Percentiles rank a stretch among this genome's conserved stretches.
Evolutionary conservation across 2,113 vertebrate species (phyloP).

Genomic region (Acrocephalus arundinaceus): DNA sequence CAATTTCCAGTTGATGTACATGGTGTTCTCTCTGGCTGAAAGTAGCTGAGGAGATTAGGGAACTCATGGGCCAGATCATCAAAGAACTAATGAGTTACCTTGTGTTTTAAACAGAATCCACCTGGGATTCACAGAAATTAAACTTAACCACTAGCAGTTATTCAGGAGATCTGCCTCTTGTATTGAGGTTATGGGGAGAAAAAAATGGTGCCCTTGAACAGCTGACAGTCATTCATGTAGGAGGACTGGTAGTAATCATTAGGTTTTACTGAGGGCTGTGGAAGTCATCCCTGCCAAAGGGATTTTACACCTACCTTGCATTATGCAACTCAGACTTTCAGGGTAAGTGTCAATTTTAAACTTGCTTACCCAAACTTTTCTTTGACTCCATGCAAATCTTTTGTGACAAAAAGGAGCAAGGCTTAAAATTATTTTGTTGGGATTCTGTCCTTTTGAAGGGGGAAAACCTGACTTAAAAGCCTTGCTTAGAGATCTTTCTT

Average conservation of each 20-base stretch:
- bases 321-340: not conserved
- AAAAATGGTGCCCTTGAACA: not conserved
- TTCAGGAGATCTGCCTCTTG: not conserved
- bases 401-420: not conserved
- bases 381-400: not conserved
- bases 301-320: not conserved
- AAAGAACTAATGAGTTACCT: not conserved
- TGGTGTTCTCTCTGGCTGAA: not conserved
- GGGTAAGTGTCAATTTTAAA: not conserved
- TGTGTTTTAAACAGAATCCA: slow-evolving; percentile 22
- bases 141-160: not conserved
- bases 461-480: not conserved
- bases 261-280: not conserved
- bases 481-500: not conserved
- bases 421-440: not conserved
- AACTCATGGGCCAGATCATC: not conserved
- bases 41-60: not conserved
- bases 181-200: not conserved
- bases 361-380: not conserved
- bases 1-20: not conserved
- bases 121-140: slow-evolving; percentile 11
- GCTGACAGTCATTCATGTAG: not conserved
- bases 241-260: not conserved
- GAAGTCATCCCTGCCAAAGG: not conserved
- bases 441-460: not conserved